Conservation (phyloP, 2,113 vertebrate genomes). For the Cathartes aura region DNA sequence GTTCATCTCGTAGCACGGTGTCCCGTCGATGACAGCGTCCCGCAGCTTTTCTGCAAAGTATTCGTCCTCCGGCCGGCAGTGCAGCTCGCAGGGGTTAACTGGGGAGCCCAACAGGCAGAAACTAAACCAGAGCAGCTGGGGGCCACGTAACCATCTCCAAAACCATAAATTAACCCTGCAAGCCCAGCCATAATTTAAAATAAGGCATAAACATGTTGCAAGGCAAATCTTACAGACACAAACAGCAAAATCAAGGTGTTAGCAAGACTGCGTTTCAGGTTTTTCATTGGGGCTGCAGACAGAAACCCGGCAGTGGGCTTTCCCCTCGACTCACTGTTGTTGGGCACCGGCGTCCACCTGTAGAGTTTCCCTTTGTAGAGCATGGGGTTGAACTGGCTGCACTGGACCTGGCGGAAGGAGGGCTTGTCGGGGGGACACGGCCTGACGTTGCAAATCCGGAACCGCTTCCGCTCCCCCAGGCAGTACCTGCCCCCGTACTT, state of each 20-base stretch:
- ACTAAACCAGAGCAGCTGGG: background rate
- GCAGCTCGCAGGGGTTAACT: slow-evolving; percentile 93
- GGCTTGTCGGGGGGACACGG: slow-evolving; percentile 75
- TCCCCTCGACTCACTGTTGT: slow-evolving; percentile 76
- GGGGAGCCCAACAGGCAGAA: background rate
- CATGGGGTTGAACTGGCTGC: slow-evolving; percentile 86
- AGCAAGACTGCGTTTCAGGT: accelerated
- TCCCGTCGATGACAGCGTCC: slow-evolving; percentile 89
- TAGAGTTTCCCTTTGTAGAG: slow-evolving; percentile 89
- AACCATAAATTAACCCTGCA: background rate
- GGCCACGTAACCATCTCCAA: accelerated
- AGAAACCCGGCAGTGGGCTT: accelerated
- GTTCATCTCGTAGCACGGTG: slow-evolving; percentile 84
- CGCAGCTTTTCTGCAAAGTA: slow-evolving; percentile 89
- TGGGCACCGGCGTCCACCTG: slow-evolving; percentile 88
- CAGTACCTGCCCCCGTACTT: slow-evolving; percentile 89
- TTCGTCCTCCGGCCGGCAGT: slow-evolving; percentile 86
- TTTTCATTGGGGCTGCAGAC: background rate
- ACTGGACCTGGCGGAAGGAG: slow-evolving; percentile 89
- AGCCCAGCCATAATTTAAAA: background rate
- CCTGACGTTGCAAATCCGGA: slow-evolving; percentile 81
- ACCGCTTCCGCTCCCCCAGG: slow-evolving; percentile 86
- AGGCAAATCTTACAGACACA: accelerated
- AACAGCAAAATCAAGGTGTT: accelerated
- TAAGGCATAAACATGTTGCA: accelerated